phyloP scores from a whole-genome alignment of 2,888 invertebrate species.

The Diadegma fenestrale region DNA sequence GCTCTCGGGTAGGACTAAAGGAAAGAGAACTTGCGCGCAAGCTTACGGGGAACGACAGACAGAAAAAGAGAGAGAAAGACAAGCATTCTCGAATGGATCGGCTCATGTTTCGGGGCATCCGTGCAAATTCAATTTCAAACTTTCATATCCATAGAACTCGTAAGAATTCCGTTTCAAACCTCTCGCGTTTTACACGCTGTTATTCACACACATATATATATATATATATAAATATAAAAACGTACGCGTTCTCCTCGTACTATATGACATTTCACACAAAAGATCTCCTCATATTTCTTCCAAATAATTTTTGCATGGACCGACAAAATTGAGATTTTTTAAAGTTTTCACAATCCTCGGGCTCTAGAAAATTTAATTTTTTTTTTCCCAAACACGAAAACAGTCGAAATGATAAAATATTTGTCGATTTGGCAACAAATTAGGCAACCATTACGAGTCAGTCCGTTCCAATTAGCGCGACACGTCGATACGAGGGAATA shows the following conservation, averaged over 20 bases:
- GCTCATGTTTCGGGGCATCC: constrained; percentile 65
- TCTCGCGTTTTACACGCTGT: constrained; percentile 59
- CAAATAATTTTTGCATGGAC: background rate
- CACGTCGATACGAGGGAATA: background rate
- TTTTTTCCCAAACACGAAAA: background rate
- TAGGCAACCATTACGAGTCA: too few relatives aligned
- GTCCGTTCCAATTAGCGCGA: too few relatives aligned
- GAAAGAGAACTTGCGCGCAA: constrained; percentile 49
- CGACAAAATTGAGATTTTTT: background rate
- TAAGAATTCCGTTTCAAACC: constrained; percentile 76
- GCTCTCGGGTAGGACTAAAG: constrained; percentile 22
- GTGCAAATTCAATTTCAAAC: constrained; percentile 70
- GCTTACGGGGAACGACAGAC: constrained; percentile 10
- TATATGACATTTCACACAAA: constrained; percentile 38
- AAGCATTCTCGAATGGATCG: constrained; percentile 57
- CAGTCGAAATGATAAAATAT: background rate
- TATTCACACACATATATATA: constrained; percentile 27
- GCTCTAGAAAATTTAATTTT: background rate
- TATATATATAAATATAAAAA: constrained; percentile 26
- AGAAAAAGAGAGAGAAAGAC: constrained; percentile 22
- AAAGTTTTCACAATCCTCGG: background rate
- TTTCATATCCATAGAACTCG: constrained; percentile 67
- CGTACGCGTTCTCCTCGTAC: constrained; percentile 2
- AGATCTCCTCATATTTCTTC: constrained; percentile 4
- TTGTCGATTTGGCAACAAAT: too few relatives aligned